Percentiles rank a stretch among this genome's conserved stretches.
Conservation (phyloP, 2,797 vertebrate genomes). For the Scleropages formosus region DNA sequence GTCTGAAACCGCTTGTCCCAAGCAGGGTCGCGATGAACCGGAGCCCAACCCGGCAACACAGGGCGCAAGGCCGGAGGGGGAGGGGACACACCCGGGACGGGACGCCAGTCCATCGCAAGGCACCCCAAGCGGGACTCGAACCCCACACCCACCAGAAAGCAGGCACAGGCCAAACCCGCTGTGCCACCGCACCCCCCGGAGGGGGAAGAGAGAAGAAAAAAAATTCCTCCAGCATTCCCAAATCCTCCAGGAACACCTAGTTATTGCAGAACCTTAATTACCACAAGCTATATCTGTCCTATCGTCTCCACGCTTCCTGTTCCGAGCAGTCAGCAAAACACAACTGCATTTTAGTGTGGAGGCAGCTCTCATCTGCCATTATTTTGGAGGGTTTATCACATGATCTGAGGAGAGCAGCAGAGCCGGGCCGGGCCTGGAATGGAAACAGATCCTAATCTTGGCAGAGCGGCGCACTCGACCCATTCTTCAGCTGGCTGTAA, state of each 20-base stretch:
- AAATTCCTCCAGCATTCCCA: constrained; percentile 24
- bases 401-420: constrained; percentile 35
- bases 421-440: constrained; percentile 29
- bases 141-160: too few species aligned
- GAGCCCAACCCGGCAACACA: too few species aligned
- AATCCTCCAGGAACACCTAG: background rate
- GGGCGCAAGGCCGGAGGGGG: too few species aligned
- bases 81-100: too few species aligned
- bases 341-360: background rate
- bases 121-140: too few species aligned
- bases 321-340: background rate
- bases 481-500: constrained; percentile 58
- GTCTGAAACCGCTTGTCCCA: too few species aligned
- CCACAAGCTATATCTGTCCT: background rate
- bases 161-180: too few species aligned
- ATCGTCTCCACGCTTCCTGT: background rate
- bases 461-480: constrained; percentile 36
- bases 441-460: constrained; percentile 47
- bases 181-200: too few species aligned
- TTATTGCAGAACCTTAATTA: background rate
- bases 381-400: constrained; percentile 29
- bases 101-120: too few species aligned
- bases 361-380: background rate
- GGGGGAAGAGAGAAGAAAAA: constrained; percentile 60
- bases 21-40: too few species aligned